Evolutionary conservation across 2,797 vertebrate genomes (phyloP).

Genomic region (Gobio occitaniae): DNA sequence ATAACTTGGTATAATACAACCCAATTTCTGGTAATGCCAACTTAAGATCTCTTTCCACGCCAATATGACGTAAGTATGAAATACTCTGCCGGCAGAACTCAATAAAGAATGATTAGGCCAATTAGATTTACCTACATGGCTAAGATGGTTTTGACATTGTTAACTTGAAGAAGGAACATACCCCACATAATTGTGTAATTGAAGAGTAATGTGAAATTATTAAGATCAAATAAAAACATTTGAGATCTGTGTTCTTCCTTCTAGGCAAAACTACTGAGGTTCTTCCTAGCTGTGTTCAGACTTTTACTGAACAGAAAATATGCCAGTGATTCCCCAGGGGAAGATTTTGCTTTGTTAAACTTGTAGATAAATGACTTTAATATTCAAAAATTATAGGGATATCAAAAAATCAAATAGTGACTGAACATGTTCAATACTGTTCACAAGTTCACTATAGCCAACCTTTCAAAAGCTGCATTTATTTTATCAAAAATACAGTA

Average conservation of each 20-base stretch:
- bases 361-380: neutral
- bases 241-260: slow-evolving; percentile 13
- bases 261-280: neutral
- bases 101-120: slow-evolving; percentile 26
- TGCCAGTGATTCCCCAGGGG: neutral
- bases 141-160: slow-evolving; percentile 10
- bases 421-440: neutral
- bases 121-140: slow-evolving; percentile 31
- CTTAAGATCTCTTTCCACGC: neutral
- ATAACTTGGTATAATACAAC: slow-evolving; percentile 3
- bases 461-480: neutral
- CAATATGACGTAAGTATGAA: slow-evolving; percentile 29
- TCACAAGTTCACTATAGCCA: too few species aligned
- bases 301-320: neutral
- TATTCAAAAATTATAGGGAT: neutral
- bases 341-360: neutral
- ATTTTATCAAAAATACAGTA: neutral
- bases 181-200: neutral
- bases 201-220: neutral
- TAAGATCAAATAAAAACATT: slow-evolving; percentile 15
- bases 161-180: slow-evolving; percentile 9
- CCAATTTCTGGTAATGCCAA: slow-evolving; percentile 1
- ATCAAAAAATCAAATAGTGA: neutral
- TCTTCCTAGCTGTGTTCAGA: neutral
- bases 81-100: slow-evolving; percentile 12